Evolutionary conservation across 1,140 invertebrate genomes (phyloP).

Genomic region (Pectinophora gossypiella): DNA sequence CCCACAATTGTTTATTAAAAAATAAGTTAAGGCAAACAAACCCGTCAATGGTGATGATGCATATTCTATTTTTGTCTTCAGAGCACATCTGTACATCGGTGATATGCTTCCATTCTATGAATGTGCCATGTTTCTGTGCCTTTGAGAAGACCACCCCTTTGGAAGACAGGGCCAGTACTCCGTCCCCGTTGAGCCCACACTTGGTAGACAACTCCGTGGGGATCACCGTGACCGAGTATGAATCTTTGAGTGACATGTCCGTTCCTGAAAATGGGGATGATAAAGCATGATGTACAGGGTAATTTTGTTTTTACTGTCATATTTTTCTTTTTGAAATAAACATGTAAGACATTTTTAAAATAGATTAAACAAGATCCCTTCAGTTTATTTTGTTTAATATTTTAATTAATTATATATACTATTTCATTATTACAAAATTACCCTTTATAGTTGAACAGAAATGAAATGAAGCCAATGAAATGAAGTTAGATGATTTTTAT

Average conservation of each 20-base stretch:
- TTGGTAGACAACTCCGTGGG: slow-evolving; percentile 46
- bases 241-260: slow-evolving; percentile 52
- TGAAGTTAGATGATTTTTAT: too few species aligned
- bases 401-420: too few species aligned
- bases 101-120: slow-evolving; percentile 47
- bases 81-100: slow-evolving; percentile 28
- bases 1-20: too few species aligned
- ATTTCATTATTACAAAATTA: too few species aligned
- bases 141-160: slow-evolving; percentile 38
- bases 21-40: slow-evolving; percentile 33
- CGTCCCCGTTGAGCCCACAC: slow-evolving; percentile 37
- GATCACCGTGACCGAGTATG: slow-evolving; percentile 49
- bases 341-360: too few species aligned
- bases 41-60: slow-evolving; percentile 50
- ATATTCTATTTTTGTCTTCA: slow-evolving; percentile 39
- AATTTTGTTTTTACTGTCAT: too few species aligned
- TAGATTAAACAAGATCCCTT: too few species aligned
- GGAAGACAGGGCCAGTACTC: slow-evolving; percentile 36
- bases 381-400: too few species aligned
- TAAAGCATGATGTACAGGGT: slow-evolving; percentile 31
- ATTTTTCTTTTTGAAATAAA: too few species aligned
- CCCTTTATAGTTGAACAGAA: too few species aligned
- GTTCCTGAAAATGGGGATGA: slow-evolving; percentile 47
- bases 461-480: too few species aligned
- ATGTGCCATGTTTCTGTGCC: slow-evolving; percentile 21